Evolutionary conservation across 2,888 invertebrate genomes (phyloP).

Genomic region (Pheosia tremula): DNA sequence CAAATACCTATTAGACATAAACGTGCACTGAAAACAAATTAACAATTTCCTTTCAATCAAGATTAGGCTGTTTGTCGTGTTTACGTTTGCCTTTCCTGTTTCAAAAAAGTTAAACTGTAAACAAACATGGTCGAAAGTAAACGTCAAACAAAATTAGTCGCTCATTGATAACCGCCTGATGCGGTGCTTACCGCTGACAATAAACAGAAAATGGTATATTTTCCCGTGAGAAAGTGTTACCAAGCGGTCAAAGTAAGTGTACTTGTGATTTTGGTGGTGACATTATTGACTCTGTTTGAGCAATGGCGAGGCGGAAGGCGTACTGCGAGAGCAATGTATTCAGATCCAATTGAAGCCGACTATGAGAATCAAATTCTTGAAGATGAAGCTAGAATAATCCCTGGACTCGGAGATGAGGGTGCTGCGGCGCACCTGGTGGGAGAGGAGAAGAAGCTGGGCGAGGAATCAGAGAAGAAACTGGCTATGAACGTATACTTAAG

Average conservation of each 20-base stretch:
- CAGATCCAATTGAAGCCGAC: constrained; percentile 50
- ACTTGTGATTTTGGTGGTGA: constrained; percentile 61
- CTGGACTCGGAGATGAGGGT: constrained; percentile 89
- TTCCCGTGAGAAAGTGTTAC: constrained; percentile 74
- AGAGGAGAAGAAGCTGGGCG: constrained; percentile 86
- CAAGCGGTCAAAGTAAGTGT: constrained; percentile 62
- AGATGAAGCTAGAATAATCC: constrained; percentile 87
- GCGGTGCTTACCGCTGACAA: constrained; percentile 30
- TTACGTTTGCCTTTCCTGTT: constrained; percentile 80
- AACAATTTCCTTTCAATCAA: constrained; percentile 37
- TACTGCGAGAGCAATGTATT: constrained; percentile 49
- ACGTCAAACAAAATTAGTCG: constrained; percentile 65
- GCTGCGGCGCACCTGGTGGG: constrained; percentile 87
- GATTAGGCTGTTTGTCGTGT: constrained; percentile 82
- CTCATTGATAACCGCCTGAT: constrained; percentile 44
- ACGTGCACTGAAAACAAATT: constrained; percentile 14
- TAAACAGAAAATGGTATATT: constrained; percentile 59
- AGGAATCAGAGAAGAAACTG: constrained; percentile 90
- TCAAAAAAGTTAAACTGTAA: constrained; percentile 62
- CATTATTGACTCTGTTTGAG: constrained; percentile 66
- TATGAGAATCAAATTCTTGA: constrained; percentile 82
- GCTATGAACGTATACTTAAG: constrained; percentile 96
- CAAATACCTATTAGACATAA: constrained; percentile 14
- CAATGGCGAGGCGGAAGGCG: constrained; percentile 74
- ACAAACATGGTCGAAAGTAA: constrained; percentile 56